These are phyloP conservation scores for Chrysomallon squamiferum DNA, from an alignment of 1,140 invertebrate species.

Conservation along the genomic window DNA sequence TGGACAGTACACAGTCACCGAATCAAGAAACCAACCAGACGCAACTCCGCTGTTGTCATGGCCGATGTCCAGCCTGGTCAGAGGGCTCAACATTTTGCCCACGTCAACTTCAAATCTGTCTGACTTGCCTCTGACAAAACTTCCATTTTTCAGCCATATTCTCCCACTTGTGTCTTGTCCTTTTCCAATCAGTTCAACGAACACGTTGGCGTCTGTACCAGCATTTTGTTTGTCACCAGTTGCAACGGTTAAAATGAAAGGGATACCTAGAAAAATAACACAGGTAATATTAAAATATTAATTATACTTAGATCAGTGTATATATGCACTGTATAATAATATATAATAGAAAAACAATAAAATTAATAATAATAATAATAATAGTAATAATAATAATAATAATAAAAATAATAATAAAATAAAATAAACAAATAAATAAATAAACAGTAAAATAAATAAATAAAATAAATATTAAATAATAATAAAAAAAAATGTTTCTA, in stretches of 20 bases:
- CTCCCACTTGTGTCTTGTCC: slow-evolving; percentile 56
- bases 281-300: neutral
- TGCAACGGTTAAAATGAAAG: slow-evolving; percentile 59
- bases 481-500: too few species aligned
- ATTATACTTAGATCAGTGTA: neutral
- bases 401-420: too few species aligned
- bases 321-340: neutral
- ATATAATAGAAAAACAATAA: neutral
- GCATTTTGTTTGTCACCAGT: slow-evolving; percentile 59
- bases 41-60: slow-evolving; percentile 59
- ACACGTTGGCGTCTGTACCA: slow-evolving; percentile 60
- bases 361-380: neutral
- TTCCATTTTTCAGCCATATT: slow-evolving; percentile 58
- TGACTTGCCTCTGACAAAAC: slow-evolving; percentile 55
- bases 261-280: slow-evolving; percentile 43
- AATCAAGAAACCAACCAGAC: slow-evolving; percentile 61
- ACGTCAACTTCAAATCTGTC: slow-evolving; percentile 60
- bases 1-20: slow-evolving; percentile 55
- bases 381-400: too few species aligned
- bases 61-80: slow-evolving; percentile 58
- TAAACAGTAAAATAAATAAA: too few species aligned
- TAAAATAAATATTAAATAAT: too few species aligned
- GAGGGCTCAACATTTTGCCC: slow-evolving; percentile 54
- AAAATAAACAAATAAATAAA: too few species aligned
- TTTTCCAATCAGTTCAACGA: slow-evolving; percentile 55